Evolutionary conservation across 2,888 invertebrate species (phyloP).

Genomic region (Gari tellinella): DNA sequence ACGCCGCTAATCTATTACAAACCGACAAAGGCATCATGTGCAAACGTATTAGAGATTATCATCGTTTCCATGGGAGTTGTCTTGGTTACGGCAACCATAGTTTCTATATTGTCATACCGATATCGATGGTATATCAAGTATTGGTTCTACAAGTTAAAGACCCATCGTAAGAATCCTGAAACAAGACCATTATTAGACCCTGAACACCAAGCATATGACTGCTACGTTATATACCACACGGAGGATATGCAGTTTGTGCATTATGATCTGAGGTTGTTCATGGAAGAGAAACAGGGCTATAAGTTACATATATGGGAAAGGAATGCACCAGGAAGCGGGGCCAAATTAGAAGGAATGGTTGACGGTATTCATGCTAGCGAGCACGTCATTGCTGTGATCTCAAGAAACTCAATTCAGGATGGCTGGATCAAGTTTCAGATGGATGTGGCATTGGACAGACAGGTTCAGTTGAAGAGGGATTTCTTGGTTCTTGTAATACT

Average conservation of each 20-base stretch:
- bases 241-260: conserved; percentile 11
- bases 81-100: neutral
- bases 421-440: too few species aligned
- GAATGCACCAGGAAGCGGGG: too few species aligned
- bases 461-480: conserved; percentile 21
- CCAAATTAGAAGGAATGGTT: too few species aligned
- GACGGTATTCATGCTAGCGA: too few species aligned
- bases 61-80: neutral
- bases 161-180: conserved; percentile 8
- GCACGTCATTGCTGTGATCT: conserved; percentile 44
- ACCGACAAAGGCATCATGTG: conserved; percentile 23
- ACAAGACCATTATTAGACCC: conserved; percentile 3
- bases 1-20: conserved; percentile 7
- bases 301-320: too few species aligned
- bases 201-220: too few species aligned
- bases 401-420: too few species aligned
- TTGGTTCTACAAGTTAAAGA: conserved; percentile 10
- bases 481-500: too few species aligned
- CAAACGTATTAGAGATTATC: neutral
- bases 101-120: conserved; percentile 5
- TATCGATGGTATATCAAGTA: conserved; percentile 34
- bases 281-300: too few species aligned
- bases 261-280: too few species aligned
- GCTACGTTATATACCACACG: conserved; percentile 25
- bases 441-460: conserved; percentile 33